Percentiles rank a stretch among this genome's conserved stretches.
These are phyloP conservation scores for Cancer borealis DNA, from an alignment of 2,888 invertebrate genomes.

Conservation along the genomic window DNA sequence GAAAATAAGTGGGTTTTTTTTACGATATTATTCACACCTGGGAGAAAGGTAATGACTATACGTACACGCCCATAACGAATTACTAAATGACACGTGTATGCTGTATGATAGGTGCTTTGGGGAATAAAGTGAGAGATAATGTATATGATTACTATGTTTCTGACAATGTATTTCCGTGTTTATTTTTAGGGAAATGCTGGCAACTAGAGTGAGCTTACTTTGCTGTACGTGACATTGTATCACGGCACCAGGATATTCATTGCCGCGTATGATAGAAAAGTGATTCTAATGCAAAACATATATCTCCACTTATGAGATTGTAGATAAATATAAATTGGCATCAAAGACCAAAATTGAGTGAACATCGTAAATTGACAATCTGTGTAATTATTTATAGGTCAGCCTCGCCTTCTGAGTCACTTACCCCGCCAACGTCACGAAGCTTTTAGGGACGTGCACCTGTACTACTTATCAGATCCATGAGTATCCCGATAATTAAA, in stretches of 20 bases:
- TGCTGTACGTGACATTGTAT: neutral
- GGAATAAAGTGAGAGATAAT: neutral
- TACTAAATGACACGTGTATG: neutral
- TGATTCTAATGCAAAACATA: neutral
- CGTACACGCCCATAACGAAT: neutral
- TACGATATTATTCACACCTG: neutral
- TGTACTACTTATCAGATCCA: neutral
- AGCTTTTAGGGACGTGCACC: neutral
- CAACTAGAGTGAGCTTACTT: neutral
- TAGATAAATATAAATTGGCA: neutral
- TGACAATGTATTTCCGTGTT: neutral
- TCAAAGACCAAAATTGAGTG: neutral
- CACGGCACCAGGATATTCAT: neutral
- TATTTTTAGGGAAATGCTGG: neutral
- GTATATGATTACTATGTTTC: neutral
- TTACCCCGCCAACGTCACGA: neutral
- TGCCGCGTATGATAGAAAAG: neutral
- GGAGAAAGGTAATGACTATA: neutral
- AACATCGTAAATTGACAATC: neutral
- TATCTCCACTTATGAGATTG: neutral
- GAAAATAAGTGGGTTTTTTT: neutral
- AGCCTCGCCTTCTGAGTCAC: neutral
- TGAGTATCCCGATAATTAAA: neutral
- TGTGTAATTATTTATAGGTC: neutral
- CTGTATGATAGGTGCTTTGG: neutral